A percentile compares a stretch with the other conserved stretches of the same genome.
These are phyloP conservation scores for Amphiprion clarkii DNA, from an alignment of 2,797 vertebrate genomes.

Conservation along the genomic window DNA sequence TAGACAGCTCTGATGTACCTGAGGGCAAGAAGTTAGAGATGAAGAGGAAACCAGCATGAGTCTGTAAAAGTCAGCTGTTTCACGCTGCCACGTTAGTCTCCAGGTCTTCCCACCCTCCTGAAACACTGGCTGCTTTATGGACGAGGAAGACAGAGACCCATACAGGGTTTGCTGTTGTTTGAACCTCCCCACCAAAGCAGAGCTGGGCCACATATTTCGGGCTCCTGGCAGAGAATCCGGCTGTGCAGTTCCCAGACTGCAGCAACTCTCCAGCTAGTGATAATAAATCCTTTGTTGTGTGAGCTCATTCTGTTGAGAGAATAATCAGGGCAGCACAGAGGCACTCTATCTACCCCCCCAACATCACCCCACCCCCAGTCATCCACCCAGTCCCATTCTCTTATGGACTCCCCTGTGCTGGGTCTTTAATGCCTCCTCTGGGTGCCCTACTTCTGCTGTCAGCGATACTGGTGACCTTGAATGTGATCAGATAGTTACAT, in stretches of 20 bases:
- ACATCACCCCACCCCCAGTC: not conserved
- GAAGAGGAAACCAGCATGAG: not conserved
- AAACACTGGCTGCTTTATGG: conserved; percentile 68
- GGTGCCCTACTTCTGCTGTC: conserved; percentile 31
- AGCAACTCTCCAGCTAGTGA: conserved; percentile 66
- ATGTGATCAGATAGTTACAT: conserved; percentile 6
- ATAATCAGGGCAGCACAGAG: conserved; percentile 74
- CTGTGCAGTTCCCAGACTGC: conserved; percentile 68
- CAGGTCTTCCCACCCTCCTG: conserved; percentile 43
- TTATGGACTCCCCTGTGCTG: conserved; percentile 6
- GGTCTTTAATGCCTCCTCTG: conserved; percentile 32
- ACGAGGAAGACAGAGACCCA: conserved; percentile 17
- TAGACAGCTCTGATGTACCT: conserved; percentile 8
- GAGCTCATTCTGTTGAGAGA: conserved; percentile 76
- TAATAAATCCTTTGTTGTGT: conserved; percentile 80
- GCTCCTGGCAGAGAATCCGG: conserved; percentile 56
- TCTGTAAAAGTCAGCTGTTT: conserved; percentile 12
- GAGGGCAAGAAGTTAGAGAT: not conserved
- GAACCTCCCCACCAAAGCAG: conserved; percentile 54
- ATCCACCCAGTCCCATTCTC: conserved; percentile 34
- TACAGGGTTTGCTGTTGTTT: conserved; percentile 63
- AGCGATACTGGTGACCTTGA: conserved; percentile 41
- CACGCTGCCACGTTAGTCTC: conserved; percentile 18
- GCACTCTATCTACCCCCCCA: conserved; percentile 48
- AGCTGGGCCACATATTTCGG: conserved; percentile 62